Conservation (phyloP, 2,113 vertebrate genomes). For the Sakesphorus luctuosus region DNA sequence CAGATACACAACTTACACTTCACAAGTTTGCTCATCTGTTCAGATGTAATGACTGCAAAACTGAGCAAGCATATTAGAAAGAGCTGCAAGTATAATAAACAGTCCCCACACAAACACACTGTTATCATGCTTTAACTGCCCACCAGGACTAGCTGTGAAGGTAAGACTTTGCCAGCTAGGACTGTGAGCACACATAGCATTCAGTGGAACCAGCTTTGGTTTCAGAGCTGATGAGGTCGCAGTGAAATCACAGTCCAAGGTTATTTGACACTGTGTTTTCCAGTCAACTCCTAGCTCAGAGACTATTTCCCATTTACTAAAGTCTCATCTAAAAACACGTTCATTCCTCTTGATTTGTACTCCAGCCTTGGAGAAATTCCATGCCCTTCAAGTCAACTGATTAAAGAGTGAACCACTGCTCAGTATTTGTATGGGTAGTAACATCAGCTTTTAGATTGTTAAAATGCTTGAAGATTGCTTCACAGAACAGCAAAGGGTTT, state of each 20-base stretch:
- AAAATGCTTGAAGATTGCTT: background rate
- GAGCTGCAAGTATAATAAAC: background rate
- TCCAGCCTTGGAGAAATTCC: background rate
- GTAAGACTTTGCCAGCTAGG: background rate
- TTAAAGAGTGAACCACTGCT: background rate
- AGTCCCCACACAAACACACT: background rate
- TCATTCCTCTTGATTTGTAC: background rate
- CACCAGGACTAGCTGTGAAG: background rate
- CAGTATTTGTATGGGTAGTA: background rate
- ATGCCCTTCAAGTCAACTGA: background rate
- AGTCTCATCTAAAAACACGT: background rate
- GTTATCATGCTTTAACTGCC: background rate
- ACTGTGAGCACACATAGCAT: background rate
- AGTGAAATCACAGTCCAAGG: background rate
- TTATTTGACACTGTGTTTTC: background rate
- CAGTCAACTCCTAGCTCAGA: background rate
- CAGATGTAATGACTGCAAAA: background rate
- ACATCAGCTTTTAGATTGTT: background rate
- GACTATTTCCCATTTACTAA: background rate
- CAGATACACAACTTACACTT: background rate
- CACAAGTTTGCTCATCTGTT: fast-evolving
- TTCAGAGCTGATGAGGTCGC: background rate
- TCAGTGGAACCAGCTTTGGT: background rate
- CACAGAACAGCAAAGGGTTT: background rate
- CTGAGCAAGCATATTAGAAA: background rate